Evolutionary conservation across 2,797 vertebrate genomes (phyloP).

Genomic region (Natrix natrix): DNA sequence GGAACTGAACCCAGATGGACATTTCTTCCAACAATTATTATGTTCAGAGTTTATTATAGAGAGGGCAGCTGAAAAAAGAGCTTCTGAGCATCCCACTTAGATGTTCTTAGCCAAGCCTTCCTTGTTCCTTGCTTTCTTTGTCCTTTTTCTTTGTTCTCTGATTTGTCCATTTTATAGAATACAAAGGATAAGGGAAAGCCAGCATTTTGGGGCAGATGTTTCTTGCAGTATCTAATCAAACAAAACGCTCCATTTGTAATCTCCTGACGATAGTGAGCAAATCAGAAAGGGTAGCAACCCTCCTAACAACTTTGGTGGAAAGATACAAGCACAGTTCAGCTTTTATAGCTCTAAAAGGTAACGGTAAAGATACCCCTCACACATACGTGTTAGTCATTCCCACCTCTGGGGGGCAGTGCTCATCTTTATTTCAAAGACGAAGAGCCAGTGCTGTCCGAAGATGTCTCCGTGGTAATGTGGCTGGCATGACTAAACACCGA

Average conservation of each 20-base stretch:
- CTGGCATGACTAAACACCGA: too few species aligned
- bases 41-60: background rate
- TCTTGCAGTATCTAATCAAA: background rate
- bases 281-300: background rate
- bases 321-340: background rate
- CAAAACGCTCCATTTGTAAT: background rate
- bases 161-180: background rate
- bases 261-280: background rate
- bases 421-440: too few species aligned
- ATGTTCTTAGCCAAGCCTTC: background rate
- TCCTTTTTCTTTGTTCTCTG: background rate
- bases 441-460: too few species aligned
- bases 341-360: background rate
- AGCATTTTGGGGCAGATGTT: background rate
- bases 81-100: background rate
- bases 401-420: too few species aligned
- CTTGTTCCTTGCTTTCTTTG: background rate
- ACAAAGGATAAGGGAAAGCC: background rate
- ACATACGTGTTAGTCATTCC: too few species aligned
- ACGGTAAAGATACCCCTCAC: too few species aligned
- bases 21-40: too few species aligned
- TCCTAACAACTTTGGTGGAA: background rate
- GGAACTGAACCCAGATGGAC: too few species aligned
- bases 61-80: background rate
- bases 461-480: too few species aligned